phyloP scores from a whole-genome alignment of 2,888 invertebrate genomes.

The Caenorhabditis sp. region DNA sequence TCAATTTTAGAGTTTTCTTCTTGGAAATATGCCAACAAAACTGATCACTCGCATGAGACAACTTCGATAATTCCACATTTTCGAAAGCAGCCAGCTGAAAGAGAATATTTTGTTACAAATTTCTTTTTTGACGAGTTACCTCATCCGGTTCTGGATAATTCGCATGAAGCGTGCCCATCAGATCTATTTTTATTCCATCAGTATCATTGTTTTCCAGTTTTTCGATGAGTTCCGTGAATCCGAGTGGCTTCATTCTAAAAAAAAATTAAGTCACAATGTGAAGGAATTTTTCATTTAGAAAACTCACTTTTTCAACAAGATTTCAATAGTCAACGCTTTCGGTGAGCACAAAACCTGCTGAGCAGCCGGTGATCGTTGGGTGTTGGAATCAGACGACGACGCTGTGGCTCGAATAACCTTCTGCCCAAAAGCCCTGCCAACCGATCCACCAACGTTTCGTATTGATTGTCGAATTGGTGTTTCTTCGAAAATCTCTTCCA shows the following conservation, averaged over 20 bases:
- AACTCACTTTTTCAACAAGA: conserved; percentile 32
- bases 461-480: conserved; percentile 25
- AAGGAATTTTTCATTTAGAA: too few relatives aligned
- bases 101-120: not conserved
- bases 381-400: conserved; percentile 11
- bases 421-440: conserved; percentile 29
- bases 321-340: conserved; percentile 39
- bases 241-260: conserved; percentile 28
- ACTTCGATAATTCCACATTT: conserved; percentile 18
- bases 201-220: conserved; percentile 37
- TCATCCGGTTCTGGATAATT: conserved; percentile 39
- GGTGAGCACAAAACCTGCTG: conserved; percentile 29
- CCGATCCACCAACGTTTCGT: conserved; percentile 30
- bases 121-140: conserved; percentile 5
- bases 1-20: conserved; percentile 24
- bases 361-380: conserved; percentile 16
- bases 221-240: conserved; percentile 27
- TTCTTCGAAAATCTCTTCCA: conserved; percentile 43
- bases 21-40: conserved; percentile 41
- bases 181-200: conserved; percentile 33
- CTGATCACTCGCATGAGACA: conserved; percentile 40
- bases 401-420: conserved; percentile 19
- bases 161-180: conserved; percentile 32
- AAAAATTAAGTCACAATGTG: not conserved
- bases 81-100: conserved; percentile 15